phyloP scores from a whole-genome alignment of 53 echinoderm and acorn worm genomes.

The Hippasteria phrygiana region DNA sequence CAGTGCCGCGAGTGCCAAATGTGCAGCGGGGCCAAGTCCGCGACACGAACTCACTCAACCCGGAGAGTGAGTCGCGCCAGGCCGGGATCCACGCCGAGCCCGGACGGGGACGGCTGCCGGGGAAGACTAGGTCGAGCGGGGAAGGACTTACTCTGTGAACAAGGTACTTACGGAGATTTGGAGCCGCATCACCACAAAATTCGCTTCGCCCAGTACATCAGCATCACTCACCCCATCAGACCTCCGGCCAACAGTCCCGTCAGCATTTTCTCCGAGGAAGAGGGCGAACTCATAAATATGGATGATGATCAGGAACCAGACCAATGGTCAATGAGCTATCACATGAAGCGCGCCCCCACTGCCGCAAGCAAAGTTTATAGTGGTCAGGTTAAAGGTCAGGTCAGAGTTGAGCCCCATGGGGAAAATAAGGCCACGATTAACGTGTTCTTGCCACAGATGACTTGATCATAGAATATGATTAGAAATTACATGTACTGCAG shows the following conservation, averaged over 20 bases:
- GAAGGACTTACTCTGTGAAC: background rate
- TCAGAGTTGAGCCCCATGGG: conserved; percentile 32
- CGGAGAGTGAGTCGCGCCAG: background rate
- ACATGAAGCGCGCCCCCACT: conserved; percentile 19
- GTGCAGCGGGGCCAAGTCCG: background rate
- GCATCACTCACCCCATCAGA: conserved; percentile 43
- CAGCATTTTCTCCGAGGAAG: conserved; percentile 50
- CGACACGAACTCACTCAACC: background rate
- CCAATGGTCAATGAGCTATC: conserved; percentile 35
- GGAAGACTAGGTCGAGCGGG: background rate
- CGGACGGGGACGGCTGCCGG: background rate
- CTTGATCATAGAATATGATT: too few species aligned
- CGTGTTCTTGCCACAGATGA: conserved; percentile 54
- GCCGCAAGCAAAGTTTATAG: conserved; percentile 7
- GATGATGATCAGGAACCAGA: background rate
- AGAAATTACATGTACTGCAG: too few species aligned
- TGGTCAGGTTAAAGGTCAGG: conserved; percentile 14
- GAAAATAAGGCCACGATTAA: conserved; percentile 35
- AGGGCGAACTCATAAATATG: background rate
- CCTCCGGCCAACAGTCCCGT: conserved; percentile 55
- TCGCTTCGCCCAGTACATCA: conserved; percentile 36
- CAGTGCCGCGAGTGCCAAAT: background rate
- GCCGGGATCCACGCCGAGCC: background rate
- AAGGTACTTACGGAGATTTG: background rate
- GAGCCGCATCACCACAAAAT: conserved; percentile 22